Evolutionary conservation across 92 coral and sea anemone genomes (phyloP).

Genomic region (Metridium senile): DNA sequence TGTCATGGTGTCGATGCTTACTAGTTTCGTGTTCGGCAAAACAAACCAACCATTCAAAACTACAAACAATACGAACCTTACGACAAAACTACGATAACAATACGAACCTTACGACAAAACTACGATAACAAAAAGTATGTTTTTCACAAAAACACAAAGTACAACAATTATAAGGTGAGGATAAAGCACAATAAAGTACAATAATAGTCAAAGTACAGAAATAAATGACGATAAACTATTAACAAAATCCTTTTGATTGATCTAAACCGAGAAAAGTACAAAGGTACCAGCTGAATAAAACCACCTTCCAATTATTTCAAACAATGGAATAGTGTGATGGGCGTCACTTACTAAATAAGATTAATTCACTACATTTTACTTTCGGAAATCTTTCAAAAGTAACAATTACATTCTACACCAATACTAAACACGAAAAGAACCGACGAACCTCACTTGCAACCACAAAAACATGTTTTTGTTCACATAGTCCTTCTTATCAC

Average conservation of each 20-base stretch:
- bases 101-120: not conserved
- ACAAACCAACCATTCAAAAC: not conserved
- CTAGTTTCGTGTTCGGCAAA: not conserved
- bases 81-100: not conserved
- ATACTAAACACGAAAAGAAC: not conserved
- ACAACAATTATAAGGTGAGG: not conserved
- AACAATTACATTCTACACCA: not conserved
- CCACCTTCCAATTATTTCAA: not conserved
- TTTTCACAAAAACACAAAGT: constrained; percentile 2
- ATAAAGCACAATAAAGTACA: not conserved
- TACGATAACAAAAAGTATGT: too few relatives aligned
- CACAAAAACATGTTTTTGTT: constrained; percentile 1
- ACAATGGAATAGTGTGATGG: constrained; percentile 3
- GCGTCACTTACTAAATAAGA: not conserved
- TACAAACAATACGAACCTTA: not conserved
- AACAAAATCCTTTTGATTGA: too few relatives aligned
- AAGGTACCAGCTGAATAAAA: constrained; percentile 1
- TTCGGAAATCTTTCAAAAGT: not conserved
- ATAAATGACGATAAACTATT: not conserved
- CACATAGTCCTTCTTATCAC: not conserved
- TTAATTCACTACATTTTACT: not conserved
- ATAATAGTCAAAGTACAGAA: not conserved
- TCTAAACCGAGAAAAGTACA: too few relatives aligned
- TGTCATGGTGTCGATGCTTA: not conserved
- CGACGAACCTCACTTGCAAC: not conserved